phyloP scores from a whole-genome alignment of 2,113 vertebrate genomes.

The Dipodomys spectabilis region DNA sequence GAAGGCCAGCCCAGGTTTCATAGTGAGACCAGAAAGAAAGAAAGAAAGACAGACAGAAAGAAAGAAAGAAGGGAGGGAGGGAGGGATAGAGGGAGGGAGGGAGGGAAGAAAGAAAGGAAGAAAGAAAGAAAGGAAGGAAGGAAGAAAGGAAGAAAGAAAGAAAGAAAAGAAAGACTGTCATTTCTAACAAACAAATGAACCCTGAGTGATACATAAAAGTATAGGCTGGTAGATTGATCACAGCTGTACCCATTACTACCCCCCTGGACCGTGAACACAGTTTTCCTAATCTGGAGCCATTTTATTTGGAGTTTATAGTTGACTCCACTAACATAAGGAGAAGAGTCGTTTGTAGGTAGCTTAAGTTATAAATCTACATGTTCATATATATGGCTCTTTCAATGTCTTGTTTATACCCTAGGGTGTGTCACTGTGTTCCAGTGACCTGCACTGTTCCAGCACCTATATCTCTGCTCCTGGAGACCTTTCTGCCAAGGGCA shows the following conservation, averaged over 20 bases:
- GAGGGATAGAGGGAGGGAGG: too few relatives aligned
- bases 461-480: not conserved
- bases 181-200: conserved; percentile 7
- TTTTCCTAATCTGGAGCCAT: not conserved
- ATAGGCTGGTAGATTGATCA: not conserved
- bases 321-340: not conserved
- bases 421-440: not conserved
- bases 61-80: too few relatives aligned
- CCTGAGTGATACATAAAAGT: not conserved
- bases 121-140: too few relatives aligned
- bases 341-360: not conserved
- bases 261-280: not conserved
- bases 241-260: not conserved
- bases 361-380: not conserved
- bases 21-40: not conserved
- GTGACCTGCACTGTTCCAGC: not conserved
- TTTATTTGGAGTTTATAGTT: conserved; percentile 29
- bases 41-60: too few relatives aligned
- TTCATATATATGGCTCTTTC: not conserved
- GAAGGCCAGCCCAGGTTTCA: not conserved
- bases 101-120: too few relatives aligned
- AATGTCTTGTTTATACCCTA: not conserved
- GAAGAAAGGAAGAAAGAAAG: too few relatives aligned
- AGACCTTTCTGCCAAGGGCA: not conserved
- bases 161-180: too few relatives aligned